These are phyloP conservation scores for Panopea generosa DNA, from an alignment of 2,888 invertebrate species.

Conservation along the genomic window DNA sequence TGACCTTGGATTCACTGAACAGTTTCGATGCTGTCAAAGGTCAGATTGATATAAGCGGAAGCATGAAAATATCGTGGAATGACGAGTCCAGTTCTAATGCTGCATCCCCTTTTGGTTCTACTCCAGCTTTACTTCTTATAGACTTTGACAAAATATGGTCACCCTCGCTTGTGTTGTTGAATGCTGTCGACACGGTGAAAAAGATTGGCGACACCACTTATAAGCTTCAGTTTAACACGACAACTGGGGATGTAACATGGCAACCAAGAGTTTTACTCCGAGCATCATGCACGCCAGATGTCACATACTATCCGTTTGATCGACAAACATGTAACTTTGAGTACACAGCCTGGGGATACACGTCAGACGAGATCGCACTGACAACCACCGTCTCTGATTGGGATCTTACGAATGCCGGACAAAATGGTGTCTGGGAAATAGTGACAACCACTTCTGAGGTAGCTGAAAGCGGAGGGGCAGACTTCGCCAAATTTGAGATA, in stretches of 20 bases:
- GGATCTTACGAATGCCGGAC: slow-evolving; percentile 28
- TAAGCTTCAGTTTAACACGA: slow-evolving; percentile 35
- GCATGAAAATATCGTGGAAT: slow-evolving; percentile 40
- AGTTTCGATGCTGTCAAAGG: slow-evolving; percentile 54
- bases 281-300: slow-evolving; percentile 54
- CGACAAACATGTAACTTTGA: slow-evolving; percentile 48
- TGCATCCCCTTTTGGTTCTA: not conserved
- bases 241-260: slow-evolving; percentile 28
- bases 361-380: slow-evolving; percentile 38
- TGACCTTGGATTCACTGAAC: slow-evolving; percentile 51
- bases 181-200: slow-evolving; percentile 55
- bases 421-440: slow-evolving; percentile 53
- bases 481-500: slow-evolving; percentile 39
- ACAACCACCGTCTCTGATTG: slow-evolving; percentile 35
- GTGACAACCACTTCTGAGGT: slow-evolving; percentile 25
- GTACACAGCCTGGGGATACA: slow-evolving; percentile 57
- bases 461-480: slow-evolving; percentile 15
- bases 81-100: slow-evolving; percentile 26
- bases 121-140: slow-evolving; percentile 22
- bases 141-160: slow-evolving; percentile 54
- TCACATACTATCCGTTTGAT: slow-evolving; percentile 63
- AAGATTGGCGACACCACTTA: slow-evolving; percentile 58
- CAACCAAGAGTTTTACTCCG: slow-evolving; percentile 50
- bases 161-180: slow-evolving; percentile 50
- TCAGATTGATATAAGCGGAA: slow-evolving; percentile 59